Percentiles rank a stretch among this genome's conserved stretches.
phyloP scores from a whole-genome alignment of 2,888 invertebrate species.

The Thera britannica region DNA sequence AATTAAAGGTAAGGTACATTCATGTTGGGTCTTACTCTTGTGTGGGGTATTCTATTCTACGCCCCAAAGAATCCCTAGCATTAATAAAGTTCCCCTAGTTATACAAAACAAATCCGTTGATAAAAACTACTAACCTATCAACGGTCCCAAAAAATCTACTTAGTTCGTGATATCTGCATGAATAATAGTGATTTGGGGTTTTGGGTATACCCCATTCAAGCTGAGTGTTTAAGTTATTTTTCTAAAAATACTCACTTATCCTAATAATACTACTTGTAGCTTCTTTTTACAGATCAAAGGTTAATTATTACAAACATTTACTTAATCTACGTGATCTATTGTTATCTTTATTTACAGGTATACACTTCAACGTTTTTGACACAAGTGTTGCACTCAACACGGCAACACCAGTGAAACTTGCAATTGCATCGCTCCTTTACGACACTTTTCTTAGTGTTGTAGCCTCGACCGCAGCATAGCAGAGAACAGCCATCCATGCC shows the following conservation, averaged over 20 bases:
- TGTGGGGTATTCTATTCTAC: too few relatives aligned
- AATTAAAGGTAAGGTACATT: too few relatives aligned
- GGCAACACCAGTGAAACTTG: slow-evolving; percentile 98
- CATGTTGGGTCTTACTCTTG: too few relatives aligned
- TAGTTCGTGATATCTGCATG: neutral
- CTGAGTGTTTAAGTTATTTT: too few relatives aligned
- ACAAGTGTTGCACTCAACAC: slow-evolving; percentile 96
- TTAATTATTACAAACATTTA: slow-evolving; percentile 84
- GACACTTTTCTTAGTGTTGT: slow-evolving; percentile 92
- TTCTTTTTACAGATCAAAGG: neutral
- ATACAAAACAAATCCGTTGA: too few relatives aligned
- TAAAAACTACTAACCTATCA: neutral
- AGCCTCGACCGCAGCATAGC: slow-evolving; percentile 96
- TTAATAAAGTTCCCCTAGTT: too few relatives aligned
- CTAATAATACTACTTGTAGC: slow-evolving; percentile 12
- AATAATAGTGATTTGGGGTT: neutral
- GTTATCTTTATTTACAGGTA: slow-evolving; percentile 90
- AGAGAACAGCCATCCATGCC: slow-evolving; percentile 95
- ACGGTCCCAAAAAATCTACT: neutral
- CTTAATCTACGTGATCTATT: neutral
- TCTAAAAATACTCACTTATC: neutral
- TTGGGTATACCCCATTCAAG: neutral
- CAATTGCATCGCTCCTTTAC: slow-evolving; percentile 95
- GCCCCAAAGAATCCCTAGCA: too few relatives aligned
- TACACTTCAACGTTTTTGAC: slow-evolving; percentile 91